Base-by-base conservation (phyloP, 2,797 vertebrate species). In the Bryconaethiops microstoma region DNA sequence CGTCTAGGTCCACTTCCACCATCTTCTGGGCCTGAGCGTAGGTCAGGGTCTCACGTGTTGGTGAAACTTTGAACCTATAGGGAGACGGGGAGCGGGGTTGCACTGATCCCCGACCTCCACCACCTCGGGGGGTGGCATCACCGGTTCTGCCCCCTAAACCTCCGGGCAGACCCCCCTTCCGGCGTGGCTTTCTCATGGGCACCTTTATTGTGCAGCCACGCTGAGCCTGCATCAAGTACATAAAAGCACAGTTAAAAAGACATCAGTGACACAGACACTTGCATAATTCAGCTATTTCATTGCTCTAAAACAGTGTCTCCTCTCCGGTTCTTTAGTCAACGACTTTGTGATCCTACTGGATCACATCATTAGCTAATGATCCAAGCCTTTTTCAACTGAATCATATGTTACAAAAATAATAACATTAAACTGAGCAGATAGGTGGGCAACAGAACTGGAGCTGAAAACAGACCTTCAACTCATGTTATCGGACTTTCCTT, bases 151-250 rank as follows among this genome's bases (percentile, higher is more conserved):
- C 86, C 76, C 93, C 92, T 8, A 65, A 80, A 62, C 94, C 94
- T 86, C 89, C 83, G 71, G 89, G 92, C 90, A 91, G 94, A 86
- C 93, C 95, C 84, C 93, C 91, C 90, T 95, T 96, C 90, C 94
- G 94, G 77, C 96, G 96, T 88, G 96, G 97, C 88, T 98, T 99
- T 96, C 96, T 97, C 98, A 99, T 99, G 84, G 91, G 88, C 90
- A 87, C 89, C 87, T 88, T 80, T 65, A 88, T 89, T 67, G 91
- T 86, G 83, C 84, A 84, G 88, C 88, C 82, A 67, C 85, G 83
- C 85, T 86, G 88, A 90, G 82, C 74, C 84, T 88, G 81, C 64
- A 79, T 67, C 88, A 80, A 76, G n/a, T 71, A 63, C 21, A 84
- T 55, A 63, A 77, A 68, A 17, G 10, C 4, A 70, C 7, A 29